Conservation (phyloP, 2,888 invertebrate species). For the Maniola hyperantus region DNA sequence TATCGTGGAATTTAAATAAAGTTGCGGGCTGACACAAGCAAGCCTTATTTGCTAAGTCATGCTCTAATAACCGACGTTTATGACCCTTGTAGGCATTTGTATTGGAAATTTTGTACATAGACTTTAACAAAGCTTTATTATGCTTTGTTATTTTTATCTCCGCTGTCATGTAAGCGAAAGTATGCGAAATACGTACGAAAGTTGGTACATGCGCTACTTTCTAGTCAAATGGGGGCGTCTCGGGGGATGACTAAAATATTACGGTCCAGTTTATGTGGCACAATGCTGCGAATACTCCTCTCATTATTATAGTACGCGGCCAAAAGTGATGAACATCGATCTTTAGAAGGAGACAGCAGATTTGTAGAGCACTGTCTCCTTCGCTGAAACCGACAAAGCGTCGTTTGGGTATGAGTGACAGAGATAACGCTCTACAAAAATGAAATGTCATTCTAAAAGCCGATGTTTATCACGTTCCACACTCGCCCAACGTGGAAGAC, state of each 20-base stretch:
- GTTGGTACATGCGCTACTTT: neutral
- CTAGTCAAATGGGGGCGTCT: neutral
- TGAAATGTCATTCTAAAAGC: too few relatives aligned
- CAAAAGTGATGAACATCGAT: too few relatives aligned
- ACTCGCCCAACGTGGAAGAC: too few relatives aligned
- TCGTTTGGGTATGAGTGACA: too few relatives aligned
- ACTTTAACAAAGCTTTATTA: slow-evolving; percentile 19
- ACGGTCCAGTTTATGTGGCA: neutral
- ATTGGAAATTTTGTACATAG: slow-evolving; percentile 23
- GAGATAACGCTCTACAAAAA: too few relatives aligned
- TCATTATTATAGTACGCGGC: too few relatives aligned
- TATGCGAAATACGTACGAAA: slow-evolving; percentile 8
- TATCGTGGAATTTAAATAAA: slow-evolving; percentile 6
- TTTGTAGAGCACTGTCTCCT: too few relatives aligned
- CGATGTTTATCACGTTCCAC: too few relatives aligned
- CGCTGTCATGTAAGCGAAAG: slow-evolving; percentile 18
- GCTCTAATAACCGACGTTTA: slow-evolving; percentile 44
- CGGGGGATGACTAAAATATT: neutral
- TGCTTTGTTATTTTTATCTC: slow-evolving; percentile 14
- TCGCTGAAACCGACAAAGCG: too few relatives aligned
- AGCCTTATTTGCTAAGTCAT: slow-evolving; percentile 43
- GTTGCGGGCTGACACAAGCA: neutral
- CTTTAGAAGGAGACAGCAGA: too few relatives aligned
- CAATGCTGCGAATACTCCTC: too few relatives aligned
- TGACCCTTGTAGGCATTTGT: slow-evolving; percentile 39